Evolutionary conservation across 2,797 vertebrate species (phyloP), one percentile per base, ranked within the genome.

Genomic region (Anguilla anguilla): DNA sequence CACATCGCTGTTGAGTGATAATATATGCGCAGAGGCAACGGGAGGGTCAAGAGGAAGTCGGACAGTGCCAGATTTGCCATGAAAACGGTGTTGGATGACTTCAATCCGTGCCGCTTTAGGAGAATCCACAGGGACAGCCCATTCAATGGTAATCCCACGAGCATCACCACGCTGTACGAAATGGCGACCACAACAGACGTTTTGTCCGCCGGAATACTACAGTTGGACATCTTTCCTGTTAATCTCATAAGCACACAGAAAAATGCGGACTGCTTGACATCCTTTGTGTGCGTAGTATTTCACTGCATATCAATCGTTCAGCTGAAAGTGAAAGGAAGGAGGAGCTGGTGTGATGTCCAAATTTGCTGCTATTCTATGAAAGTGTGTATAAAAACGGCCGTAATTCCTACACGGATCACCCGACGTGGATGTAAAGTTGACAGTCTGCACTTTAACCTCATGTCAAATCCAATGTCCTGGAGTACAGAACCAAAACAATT

Each of bases 41-140:
- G 88, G 3, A 90, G 84, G 0, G 86, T 88, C 83, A 92, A 89
- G 77, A 91, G 55, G 6, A 92, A 88, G 82, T 92, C 92, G 1
- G 91, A 91, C 25, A 91, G 1, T 0, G 91, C 92, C 59, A 92
- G 86, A 86, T 92, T 92, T 39, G 89, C 55, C 91, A 92, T 91
- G 84, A 92, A 88, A 83, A 89, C 88, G 0, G 90, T 89, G 43
- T 90, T 90, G 1, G 92, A 89, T n/a, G 53, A 13, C 25, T 22
- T 88, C 35, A 90, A 82, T 39, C 87, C 89, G 39, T 87, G 64
- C 15, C 86, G 87, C n/a, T 84, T 87, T 0, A 91, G 43, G 77
- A 93, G 55, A 74, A 86, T 88, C 87, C 90, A 92, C 1, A 91
- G 89, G 64, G 89, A 91, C 9, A 89, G 39, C 0, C 6, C 86